Evolutionary conservation across 2,797 vertebrate genomes (phyloP).

Genomic region (Miichthys miiuy): DNA sequence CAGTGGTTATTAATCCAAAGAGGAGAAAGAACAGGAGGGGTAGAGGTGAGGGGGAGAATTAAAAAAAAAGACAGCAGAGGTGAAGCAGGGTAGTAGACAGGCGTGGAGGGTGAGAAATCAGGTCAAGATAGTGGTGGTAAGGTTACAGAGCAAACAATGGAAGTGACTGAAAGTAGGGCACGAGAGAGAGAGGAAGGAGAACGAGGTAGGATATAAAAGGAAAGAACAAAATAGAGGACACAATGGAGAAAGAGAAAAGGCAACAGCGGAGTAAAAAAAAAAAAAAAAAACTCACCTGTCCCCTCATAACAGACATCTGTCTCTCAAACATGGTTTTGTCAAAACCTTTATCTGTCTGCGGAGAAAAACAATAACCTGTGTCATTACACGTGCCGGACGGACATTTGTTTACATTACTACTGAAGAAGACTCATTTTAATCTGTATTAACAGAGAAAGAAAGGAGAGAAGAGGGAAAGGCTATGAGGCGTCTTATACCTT

Average conservation of each 20-base stretch:
- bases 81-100: neutral
- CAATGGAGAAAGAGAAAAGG: neutral
- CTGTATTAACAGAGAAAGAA: neutral
- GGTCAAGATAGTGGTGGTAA: neutral
- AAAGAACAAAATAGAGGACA: constrained; percentile 7
- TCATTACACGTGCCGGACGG: neutral
- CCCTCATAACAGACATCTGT: constrained; percentile 99
- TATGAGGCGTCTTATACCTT: constrained; percentile 79
- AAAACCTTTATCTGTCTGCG: constrained; percentile 93
- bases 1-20: neutral
- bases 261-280: neutral
- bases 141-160: neutral
- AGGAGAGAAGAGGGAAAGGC: neutral
- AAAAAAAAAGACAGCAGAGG: constrained; percentile 5
- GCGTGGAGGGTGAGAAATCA: neutral
- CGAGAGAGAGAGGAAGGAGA: constrained; percentile 9
- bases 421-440: neutral
- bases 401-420: neutral
- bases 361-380: neutral
- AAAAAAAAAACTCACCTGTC: constrained; percentile 88
- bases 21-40: neutral
- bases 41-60: neutral
- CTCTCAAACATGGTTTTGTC: constrained; percentile 96
- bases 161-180: constrained; percentile 28
- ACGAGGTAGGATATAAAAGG: constrained; percentile 8